Evolutionary conservation across 1,140 invertebrate genomes (phyloP).

Genomic region (Sinonovacula constricta): DNA sequence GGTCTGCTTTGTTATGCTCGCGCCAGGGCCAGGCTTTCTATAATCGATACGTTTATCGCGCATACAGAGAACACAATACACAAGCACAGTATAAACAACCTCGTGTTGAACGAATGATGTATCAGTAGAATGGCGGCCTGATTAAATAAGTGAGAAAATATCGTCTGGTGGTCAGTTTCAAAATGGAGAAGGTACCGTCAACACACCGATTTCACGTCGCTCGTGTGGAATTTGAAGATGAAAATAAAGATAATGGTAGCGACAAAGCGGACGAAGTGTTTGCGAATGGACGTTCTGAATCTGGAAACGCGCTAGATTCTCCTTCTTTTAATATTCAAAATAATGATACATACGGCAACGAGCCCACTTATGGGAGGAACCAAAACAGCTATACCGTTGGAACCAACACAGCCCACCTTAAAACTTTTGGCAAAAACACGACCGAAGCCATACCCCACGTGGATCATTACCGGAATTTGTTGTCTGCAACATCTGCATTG

Average conservation of each 20-base stretch:
- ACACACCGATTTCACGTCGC: conserved; percentile 66
- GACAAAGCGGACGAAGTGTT: conserved; percentile 22
- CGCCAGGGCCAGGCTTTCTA: no score
- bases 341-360: conserved; percentile 82
- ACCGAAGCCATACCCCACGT: conserved; percentile 92
- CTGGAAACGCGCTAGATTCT: conserved; percentile 41
- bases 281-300: conserved; percentile 30
- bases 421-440: conserved; percentile 90
- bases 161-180: no score
- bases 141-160: no score
- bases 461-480: conserved; percentile 96
- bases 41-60: no score
- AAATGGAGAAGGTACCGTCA: conserved; percentile 58
- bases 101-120: no score
- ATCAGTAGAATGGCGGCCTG: no score
- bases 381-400: conserved; percentile 48
- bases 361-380: conserved; percentile 56
- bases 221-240: conserved; percentile 60
- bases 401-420: conserved; percentile 83
- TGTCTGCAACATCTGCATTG: conserved; percentile 89
- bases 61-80: no score
- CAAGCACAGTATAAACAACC: no score
- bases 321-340: conserved; percentile 51
- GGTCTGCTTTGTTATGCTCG: no score
- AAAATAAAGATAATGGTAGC: conserved; percentile 43